Evolutionary conservation across 2,113 vertebrate species (phyloP).

Genomic region (Leptobrachium leishanense): DNA sequence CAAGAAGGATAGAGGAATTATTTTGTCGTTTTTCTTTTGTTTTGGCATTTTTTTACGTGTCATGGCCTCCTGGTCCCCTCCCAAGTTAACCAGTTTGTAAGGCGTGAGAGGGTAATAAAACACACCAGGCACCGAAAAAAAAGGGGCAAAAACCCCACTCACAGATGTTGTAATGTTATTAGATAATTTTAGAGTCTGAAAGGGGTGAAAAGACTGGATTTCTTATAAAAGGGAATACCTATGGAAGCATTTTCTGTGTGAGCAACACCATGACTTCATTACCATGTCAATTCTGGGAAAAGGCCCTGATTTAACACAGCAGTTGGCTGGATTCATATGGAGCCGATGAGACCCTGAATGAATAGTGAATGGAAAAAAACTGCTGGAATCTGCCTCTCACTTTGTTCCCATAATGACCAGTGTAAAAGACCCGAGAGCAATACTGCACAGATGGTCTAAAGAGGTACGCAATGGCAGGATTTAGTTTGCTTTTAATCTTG

Average conservation of each 20-base stretch:
- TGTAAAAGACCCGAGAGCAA: conserved; percentile 77
- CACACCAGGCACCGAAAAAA: conserved; percentile 55
- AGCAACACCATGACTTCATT: conserved; percentile 83
- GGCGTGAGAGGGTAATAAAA: conserved; percentile 54
- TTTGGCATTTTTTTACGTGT: no score
- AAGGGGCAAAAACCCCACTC: conserved; percentile 60
- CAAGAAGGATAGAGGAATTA: conserved; percentile 12
- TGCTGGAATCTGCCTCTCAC: conserved; percentile 93
- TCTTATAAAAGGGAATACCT: conserved; percentile 70
- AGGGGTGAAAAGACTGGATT: conserved; percentile 74
- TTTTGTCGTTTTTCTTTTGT: conserved; percentile 22
- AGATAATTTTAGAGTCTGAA: conserved; percentile 75
- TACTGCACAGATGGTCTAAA: conserved; percentile 88
- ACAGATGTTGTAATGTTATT: conserved; percentile 78
- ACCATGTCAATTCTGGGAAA: conserved; percentile 90
- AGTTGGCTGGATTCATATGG: conserved; percentile 87
- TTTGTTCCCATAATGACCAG: conserved; percentile 92
- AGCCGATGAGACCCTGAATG: conserved; percentile 86
- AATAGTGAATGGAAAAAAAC: conserved; percentile 91
- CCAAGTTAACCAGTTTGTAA: conserved; percentile 55
- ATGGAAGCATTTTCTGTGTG: conserved; percentile 70
- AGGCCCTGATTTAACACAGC: conserved; percentile 84
- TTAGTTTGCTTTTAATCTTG: conserved; percentile 58
- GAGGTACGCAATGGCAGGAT: conserved; percentile 66
- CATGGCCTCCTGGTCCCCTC: neutral